Evolutionary conservation across 2,797 vertebrate species (phyloP), one percentile per base, ranked within the genome.

Genomic region (Sandelia bainsii): DNA sequence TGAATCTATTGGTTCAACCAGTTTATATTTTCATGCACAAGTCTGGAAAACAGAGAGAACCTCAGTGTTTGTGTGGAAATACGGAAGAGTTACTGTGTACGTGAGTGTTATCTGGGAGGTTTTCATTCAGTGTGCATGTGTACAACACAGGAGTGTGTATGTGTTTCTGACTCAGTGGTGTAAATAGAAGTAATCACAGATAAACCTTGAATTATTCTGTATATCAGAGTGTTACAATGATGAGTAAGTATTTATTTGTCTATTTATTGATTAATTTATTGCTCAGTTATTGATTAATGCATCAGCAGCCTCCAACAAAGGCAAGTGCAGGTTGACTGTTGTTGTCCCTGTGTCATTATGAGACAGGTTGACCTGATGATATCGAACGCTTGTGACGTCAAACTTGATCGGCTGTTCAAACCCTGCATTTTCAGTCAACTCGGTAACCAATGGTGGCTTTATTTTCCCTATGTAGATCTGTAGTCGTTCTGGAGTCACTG

Each of bases 171-270:
- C 51, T 56, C 20, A 46, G 53, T 83, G 34, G 75, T 88, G 89
- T 92, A 91, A 89, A 93, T 89, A 76, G 69, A 81, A 79, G 72
- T 86, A 80, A 77, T 85, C 75, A 85, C 74, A 86, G 74, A 82
- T 80, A 69, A 86, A 89, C 75, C 82, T 89, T 83, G 81, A 87
- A 79, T 53, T 87, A 83, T 84, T 39, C 64, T 81, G 85, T 89
- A 88, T 82, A 89, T 84, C 76, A 89, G 84, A 90, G 84, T 89
- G 77, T 87, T 86, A 82, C 72, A 78, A 80, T 79, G 59, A 81
- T 16, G 27, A 76, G 65, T 63, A 80, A 74, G 59, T 91, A 90
- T 91, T 91, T 91, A 92, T 91, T 71, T 56, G 86, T 84, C 51
- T 75, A 81, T 85, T 88, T 79, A 82, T 90, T 84, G 29, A 78